Percentiles rank a stretch among this genome's conserved stretches.
Conservation (phyloP, 1,140 invertebrate genomes). For the Drosophila tristis region DNA sequence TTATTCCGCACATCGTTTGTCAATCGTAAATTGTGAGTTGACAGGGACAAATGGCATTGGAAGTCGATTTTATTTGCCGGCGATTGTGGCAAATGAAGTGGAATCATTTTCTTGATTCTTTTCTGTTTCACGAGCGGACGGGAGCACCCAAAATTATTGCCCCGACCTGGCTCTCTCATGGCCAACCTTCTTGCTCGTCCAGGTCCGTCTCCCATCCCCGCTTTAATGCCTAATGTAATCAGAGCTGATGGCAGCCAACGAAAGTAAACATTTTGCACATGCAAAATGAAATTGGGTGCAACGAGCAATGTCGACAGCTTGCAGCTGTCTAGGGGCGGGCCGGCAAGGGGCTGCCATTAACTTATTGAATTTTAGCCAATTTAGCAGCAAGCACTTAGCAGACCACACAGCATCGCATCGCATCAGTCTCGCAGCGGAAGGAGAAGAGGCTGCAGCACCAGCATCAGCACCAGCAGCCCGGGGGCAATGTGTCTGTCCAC, state of each 20-base stretch:
- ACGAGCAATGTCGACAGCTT: constrained; percentile 36
- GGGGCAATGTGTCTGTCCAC: constrained; percentile 37
- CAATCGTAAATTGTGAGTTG: constrained; percentile 70
- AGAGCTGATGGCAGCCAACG: constrained; percentile 35
- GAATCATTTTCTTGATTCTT: constrained; percentile 42
- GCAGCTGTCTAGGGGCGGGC: constrained; percentile 49
- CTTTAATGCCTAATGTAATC: constrained; percentile 63
- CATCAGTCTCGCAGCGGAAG: too few relatives aligned
- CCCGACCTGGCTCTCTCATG: constrained; percentile 10
- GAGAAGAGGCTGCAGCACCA: neutral
- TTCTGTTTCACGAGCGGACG: constrained; percentile 41
- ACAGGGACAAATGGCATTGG: constrained; percentile 74
- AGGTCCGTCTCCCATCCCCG: neutral
- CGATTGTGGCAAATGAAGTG: constrained; percentile 72
- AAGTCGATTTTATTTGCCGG: constrained; percentile 67
- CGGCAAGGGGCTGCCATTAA: constrained; percentile 54
- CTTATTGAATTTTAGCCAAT: constrained; percentile 81
- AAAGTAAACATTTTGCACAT: constrained; percentile 54
- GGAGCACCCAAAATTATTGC: constrained; percentile 36
- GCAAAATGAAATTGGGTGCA: constrained; percentile 67
- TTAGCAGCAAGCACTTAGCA: constrained; percentile 64
- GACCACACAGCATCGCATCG: constrained; percentile 32
- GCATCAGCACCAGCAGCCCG: constrained; percentile 32
- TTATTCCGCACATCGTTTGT: constrained; percentile 63
- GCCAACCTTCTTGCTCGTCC: neutral